phyloP scores from a whole-genome alignment of 2,888 invertebrate species.

The Microctonus hyperodae region DNA sequence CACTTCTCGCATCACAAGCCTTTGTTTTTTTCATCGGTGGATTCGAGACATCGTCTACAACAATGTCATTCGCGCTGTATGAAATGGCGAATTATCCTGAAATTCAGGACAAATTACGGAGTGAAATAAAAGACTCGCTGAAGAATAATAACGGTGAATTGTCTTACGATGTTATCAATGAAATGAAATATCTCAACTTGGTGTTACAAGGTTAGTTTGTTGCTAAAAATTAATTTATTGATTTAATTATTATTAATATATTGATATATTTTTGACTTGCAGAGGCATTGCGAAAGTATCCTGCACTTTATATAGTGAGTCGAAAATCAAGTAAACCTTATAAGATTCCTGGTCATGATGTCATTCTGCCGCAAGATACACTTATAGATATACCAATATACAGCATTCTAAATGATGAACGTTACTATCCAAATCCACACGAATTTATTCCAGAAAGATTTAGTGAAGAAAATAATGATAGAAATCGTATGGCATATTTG shows the following conservation, averaged over 20 bases:
- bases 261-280: conserved; percentile 19
- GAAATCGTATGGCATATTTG: conserved; percentile 46
- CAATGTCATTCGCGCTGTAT: conserved; percentile 60
- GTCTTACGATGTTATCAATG: conserved; percentile 56
- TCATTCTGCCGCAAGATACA: conserved; percentile 31
- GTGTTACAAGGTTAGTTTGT: conserved; percentile 48
- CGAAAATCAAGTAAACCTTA: conserved; percentile 48
- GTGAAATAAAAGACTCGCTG: conserved; percentile 53
- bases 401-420: conserved; percentile 32
- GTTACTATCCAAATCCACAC: conserved; percentile 44
- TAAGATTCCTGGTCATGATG: conserved; percentile 30
- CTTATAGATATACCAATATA: conserved; percentile 29
- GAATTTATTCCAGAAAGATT: conserved; percentile 52
- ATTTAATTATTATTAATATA: no score
- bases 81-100: conserved; percentile 59
- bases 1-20: conserved; percentile 57
- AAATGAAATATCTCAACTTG: conserved; percentile 60
- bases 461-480: conserved; percentile 37
- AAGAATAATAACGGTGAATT: conserved; percentile 49
- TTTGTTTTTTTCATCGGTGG: conserved; percentile 64
- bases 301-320: conserved; percentile 54
- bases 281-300: conserved; percentile 64
- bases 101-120: conserved; percentile 57
- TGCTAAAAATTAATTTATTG: neutral
- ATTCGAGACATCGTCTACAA: conserved; percentile 63